A percentile compares a stretch with the other conserved stretches of the same genome.
These are phyloP conservation scores for Apotomis betuletana DNA, from an alignment of 2,888 invertebrate species.

Conservation along the genomic window DNA sequence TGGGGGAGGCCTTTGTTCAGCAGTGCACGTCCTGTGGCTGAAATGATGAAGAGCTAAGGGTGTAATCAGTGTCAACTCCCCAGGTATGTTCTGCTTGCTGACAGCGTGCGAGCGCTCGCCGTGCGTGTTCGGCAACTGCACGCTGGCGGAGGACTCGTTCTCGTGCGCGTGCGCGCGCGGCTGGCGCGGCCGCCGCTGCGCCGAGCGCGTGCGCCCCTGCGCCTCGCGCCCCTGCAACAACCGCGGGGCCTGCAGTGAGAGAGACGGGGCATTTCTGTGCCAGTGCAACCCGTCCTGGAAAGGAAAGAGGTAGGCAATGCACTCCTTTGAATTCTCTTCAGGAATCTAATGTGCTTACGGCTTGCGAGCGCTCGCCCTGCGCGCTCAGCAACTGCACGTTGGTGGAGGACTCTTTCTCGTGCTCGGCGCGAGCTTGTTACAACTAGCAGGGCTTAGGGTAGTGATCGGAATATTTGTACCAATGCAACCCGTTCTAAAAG, in stretches of 20 bases:
- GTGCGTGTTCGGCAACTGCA: slow-evolving; percentile 87
- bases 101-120: slow-evolving; percentile 89
- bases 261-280: slow-evolving; percentile 87
- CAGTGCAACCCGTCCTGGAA: slow-evolving; percentile 90
- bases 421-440: too few species aligned
- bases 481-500: too few species aligned
- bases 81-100: slow-evolving; percentile 90
- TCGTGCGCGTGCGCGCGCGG: slow-evolving; percentile 87
- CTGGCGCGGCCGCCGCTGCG: slow-evolving; percentile 87
- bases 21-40: too few species aligned
- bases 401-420: too few species aligned
- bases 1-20: too few species aligned
- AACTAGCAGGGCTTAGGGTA: too few species aligned
- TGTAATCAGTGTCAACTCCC: not conserved
- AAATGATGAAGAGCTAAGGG: too few species aligned
- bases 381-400: too few species aligned
- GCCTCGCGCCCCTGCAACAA: slow-evolving; percentile 89
- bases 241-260: slow-evolving; percentile 88
- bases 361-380: too few species aligned
- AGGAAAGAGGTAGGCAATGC: slow-evolving; percentile 73
- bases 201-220: slow-evolving; percentile 87
- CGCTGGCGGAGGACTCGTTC: slow-evolving; percentile 75
- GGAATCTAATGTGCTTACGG: too few species aligned
- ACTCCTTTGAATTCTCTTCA: not conserved
- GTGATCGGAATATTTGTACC: too few species aligned